Conservation (phyloP, 2,888 invertebrate species). For the Mermis nigrescens region DNA sequence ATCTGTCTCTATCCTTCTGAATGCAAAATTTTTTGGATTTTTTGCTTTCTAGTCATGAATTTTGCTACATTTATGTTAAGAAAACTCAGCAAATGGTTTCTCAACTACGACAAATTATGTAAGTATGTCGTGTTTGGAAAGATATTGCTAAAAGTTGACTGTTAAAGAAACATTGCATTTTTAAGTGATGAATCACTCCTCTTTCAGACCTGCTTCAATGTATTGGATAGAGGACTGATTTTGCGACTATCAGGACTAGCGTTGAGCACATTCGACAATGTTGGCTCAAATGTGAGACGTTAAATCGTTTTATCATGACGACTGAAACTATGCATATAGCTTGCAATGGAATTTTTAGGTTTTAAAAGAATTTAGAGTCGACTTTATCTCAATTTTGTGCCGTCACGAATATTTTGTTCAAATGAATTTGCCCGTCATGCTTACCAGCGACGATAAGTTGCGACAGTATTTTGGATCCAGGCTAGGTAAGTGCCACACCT, state of each 20-base stretch:
- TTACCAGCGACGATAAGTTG: constrained; percentile 33
- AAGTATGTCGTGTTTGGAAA: no score
- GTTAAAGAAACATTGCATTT: constrained; percentile 7
- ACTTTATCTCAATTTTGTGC: constrained; percentile 69
- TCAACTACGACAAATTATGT: no score
- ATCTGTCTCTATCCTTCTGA: no score
- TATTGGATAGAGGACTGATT: constrained; percentile 82
- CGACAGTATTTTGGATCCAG: constrained; percentile 13
- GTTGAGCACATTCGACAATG: not conserved
- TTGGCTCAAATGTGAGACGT: not conserved
- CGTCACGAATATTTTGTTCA: constrained; percentile 85
- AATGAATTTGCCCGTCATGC: constrained; percentile 66
- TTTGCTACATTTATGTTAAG: no score
- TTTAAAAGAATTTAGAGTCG: constrained; percentile 72
- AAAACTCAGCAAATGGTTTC: no score
- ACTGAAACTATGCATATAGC: not conserved
- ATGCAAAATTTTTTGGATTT: no score
- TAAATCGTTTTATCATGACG: constrained; percentile 1
- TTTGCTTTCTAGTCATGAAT: no score
- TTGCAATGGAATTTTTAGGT: constrained; percentile 38
- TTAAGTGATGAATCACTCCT: not conserved
- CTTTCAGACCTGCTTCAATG: constrained; percentile 59
- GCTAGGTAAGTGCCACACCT: constrained; percentile 10
- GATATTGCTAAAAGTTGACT: constrained; percentile 63
- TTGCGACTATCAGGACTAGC: constrained; percentile 55